Percentiles rank a stretch among this genome's conserved stretches.
Conservation (phyloP, 2,797 vertebrate species). For the Gorsachius magnificus region DNA sequence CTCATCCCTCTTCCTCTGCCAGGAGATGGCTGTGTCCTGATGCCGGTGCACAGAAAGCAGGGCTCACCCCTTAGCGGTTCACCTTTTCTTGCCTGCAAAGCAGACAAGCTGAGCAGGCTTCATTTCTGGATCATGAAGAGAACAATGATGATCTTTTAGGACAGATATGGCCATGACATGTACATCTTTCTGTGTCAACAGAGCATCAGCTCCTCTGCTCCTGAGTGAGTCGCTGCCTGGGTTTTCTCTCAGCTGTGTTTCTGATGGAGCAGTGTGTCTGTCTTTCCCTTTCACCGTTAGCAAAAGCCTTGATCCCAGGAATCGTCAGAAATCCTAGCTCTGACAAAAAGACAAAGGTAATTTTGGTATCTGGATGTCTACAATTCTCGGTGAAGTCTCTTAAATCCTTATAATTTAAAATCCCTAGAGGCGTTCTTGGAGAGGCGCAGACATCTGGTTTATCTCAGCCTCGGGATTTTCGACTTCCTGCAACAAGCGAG, state of each 20-base stretch:
- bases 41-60: neutral
- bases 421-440: neutral
- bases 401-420: neutral
- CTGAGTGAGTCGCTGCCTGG: neutral
- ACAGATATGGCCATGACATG: neutral
- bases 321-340: neutral
- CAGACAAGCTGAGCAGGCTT: neutral
- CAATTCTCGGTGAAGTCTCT: neutral
- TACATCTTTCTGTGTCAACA: neutral
- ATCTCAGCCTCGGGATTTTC: neutral
- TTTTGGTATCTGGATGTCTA: neutral
- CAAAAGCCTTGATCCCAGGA: neutral
- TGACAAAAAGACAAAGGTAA: neutral
- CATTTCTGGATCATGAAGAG: neutral
- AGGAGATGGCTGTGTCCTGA: neutral
- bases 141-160: neutral
- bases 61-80: neutral
- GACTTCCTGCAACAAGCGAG: neutral
- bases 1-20: neutral
- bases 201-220: neutral
- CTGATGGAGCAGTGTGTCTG: neutral
- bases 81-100: neutral
- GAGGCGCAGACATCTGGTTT: neutral
- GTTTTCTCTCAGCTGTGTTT: neutral
- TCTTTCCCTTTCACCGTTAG: neutral